These are phyloP conservation scores for Neocrepidodera transversa DNA, from an alignment of 2,888 invertebrate genomes.

Conservation along the genomic window DNA sequence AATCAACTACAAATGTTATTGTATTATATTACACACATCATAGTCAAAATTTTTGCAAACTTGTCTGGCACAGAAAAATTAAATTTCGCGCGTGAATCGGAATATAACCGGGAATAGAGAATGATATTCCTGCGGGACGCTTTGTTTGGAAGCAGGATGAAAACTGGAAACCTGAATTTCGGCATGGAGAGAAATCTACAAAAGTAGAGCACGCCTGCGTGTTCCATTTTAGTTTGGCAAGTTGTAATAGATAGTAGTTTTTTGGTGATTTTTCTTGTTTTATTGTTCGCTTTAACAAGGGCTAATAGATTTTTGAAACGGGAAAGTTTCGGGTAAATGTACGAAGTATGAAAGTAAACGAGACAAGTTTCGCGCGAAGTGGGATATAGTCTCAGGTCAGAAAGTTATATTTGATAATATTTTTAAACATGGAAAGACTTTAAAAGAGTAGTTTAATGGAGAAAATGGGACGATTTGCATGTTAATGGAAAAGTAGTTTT, in stretches of 20 bases:
- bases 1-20: too few relatives aligned
- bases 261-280: slow-evolving; percentile 31
- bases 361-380: slow-evolving; percentile 19
- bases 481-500: too few relatives aligned
- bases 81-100: slow-evolving; percentile 20
- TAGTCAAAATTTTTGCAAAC: too few relatives aligned
- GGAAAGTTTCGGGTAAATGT: slow-evolving; percentile 22
- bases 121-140: slow-evolving; percentile 30
- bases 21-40: too few relatives aligned
- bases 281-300: slow-evolving; percentile 32
- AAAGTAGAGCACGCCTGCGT: slow-evolving; percentile 43
- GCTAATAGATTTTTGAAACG: slow-evolving; percentile 32
- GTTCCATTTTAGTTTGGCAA: slow-evolving; percentile 31
- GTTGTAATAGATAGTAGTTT: slow-evolving; percentile 38
- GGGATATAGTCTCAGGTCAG: slow-evolving; percentile 8
- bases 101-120: slow-evolving; percentile 33
- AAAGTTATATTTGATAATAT: slow-evolving; percentile 16
- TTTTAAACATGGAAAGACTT: background rate
- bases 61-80: too few relatives aligned
- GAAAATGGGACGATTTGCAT: background rate
- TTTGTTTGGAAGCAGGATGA: slow-evolving; percentile 38
- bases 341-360: slow-evolving; percentile 20
- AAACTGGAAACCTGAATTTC: slow-evolving; percentile 42
- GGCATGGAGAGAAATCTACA: slow-evolving; percentile 39
- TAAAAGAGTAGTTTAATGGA: background rate